Evolutionary conservation across 2,113 vertebrate genomes (phyloP), one percentile per base, ranked within the genome.

Genomic region (Chaetura pelagica): DNA sequence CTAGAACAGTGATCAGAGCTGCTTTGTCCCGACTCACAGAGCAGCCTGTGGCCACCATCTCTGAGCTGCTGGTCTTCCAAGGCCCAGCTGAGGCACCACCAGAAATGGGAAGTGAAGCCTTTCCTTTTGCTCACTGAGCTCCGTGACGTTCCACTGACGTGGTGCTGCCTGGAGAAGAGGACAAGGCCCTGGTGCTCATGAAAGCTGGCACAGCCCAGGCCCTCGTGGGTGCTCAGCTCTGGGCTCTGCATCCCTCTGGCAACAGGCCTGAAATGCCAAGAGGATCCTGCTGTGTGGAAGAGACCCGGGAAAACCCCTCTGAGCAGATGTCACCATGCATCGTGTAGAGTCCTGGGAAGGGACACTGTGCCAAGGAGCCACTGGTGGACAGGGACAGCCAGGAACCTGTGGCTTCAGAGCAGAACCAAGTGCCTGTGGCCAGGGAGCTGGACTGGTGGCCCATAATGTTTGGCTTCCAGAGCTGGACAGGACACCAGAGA

Each of bases 141-240:
- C 14, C 63, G 67, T 30, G 38, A 7, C 2, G 19, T 21, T 48
- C 46, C 46, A 19, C 4, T 16, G 64, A 9, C 26, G 6, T 26
- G 34, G 3, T 32, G 27, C 12, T 67, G 40, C 40, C 77, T 10
- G 54, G 59, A 62, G 79, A 59, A 14, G 30, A 3, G 30, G 74
- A 5, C 51, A 26, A 9, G 1, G 4, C 55, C 16, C 0, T 3
- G 5, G 38, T 16, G 40, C 3, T 52, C 48, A 5, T 20, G 38
- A 55, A n/a, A 23, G n/a, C 44, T 35, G 55, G 6, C 79, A 30
- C 22, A 63, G 35, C 19, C 30, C 2, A 52, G 27, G 49, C 24
- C 49, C 49, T 10, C 27, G 15, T 46, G 54, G 49, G 40, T 20
- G 2, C 16, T 42, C 40, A 42, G 12, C 40, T 42, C 40, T 42